phyloP scores from a whole-genome alignment of 2,888 invertebrate genomes.

The Phragmatobia fuliginosa region DNA sequence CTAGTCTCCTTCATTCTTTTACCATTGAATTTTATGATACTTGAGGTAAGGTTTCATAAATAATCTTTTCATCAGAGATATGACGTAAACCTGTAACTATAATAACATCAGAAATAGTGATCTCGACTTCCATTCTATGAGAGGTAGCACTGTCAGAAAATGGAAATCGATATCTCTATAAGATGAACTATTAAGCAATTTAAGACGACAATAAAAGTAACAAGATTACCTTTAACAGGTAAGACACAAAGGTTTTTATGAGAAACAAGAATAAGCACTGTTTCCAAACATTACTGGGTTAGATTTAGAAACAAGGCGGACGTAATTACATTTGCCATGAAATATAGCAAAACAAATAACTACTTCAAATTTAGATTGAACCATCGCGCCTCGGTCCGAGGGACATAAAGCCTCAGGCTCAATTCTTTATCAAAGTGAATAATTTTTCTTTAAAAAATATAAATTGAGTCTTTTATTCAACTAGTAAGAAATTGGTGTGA shows the following conservation, averaged over 20 bases:
- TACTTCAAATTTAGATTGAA: constrained; percentile 69
- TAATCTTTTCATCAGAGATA: background rate
- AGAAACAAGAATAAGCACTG: constrained; percentile 26
- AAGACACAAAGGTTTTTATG: background rate
- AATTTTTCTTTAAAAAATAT: constrained; percentile 59
- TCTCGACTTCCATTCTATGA: background rate
- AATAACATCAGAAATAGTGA: background rate
- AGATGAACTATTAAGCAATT: background rate
- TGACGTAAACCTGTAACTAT: background rate
- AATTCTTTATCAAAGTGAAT: constrained; percentile 66
- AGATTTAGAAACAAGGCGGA: constrained; percentile 41
- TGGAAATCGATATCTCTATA: background rate
- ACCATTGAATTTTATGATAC: background rate
- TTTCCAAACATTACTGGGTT: constrained; percentile 48
- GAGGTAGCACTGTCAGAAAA: too few species aligned
- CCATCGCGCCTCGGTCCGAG: constrained; percentile 50
- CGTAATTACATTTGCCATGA: constrained; percentile 49
- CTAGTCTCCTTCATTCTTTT: background rate
- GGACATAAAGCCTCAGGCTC: constrained; percentile 61
- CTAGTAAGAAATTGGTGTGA: constrained; percentile 20
- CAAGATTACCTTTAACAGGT: constrained; percentile 1
- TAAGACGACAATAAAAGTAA: constrained; percentile 10
- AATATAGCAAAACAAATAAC: constrained; percentile 59
- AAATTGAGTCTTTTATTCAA: constrained; percentile 39
- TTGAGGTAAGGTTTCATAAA: too few species aligned